phyloP scores from a whole-genome alignment of 2,797 vertebrate genomes.

The Galago senegalensis region DNA sequence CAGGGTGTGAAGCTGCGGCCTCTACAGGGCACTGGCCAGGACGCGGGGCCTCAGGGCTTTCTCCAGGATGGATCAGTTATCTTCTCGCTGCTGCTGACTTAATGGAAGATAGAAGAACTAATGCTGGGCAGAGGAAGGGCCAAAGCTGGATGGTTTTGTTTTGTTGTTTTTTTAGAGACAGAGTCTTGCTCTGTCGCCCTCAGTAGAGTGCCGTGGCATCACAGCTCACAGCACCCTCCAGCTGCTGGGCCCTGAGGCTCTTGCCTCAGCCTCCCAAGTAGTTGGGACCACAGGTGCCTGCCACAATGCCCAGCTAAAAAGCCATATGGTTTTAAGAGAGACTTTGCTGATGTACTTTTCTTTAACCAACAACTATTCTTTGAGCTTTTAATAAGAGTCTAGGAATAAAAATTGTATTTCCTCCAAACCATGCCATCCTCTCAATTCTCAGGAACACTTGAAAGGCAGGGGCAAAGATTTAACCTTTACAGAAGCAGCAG shows the following conservation, averaged over 20 bases:
- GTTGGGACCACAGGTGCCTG: too few relatives aligned
- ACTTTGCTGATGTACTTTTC: neutral
- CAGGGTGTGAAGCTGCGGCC: neutral
- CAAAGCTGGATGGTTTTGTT: neutral
- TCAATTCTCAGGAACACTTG: neutral
- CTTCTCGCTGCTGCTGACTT: neutral
- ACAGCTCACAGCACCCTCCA: too few relatives aligned
- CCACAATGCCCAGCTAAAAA: too few relatives aligned
- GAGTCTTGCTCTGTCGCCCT: too few relatives aligned
- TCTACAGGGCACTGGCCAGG: accelerated
- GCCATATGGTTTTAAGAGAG: neutral
- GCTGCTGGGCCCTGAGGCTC: too few relatives aligned
- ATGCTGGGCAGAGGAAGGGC: neutral
- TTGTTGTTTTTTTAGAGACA: too few relatives aligned
- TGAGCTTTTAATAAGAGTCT: neutral
- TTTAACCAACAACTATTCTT: neutral
- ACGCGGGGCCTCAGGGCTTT: neutral
- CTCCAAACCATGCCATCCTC: neutral
- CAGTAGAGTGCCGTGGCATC: too few relatives aligned
- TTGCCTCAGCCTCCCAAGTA: too few relatives aligned
- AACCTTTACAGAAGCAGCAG: neutral
- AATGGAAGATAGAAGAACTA: neutral
- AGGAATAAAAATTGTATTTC: neutral
- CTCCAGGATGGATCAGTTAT: neutral
- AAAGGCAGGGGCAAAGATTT: neutral